A percentile compares a stretch with the other conserved stretches of the same genome.
phyloP scores from a whole-genome alignment of 2,888 invertebrate species.

The Apoda limacodes region DNA sequence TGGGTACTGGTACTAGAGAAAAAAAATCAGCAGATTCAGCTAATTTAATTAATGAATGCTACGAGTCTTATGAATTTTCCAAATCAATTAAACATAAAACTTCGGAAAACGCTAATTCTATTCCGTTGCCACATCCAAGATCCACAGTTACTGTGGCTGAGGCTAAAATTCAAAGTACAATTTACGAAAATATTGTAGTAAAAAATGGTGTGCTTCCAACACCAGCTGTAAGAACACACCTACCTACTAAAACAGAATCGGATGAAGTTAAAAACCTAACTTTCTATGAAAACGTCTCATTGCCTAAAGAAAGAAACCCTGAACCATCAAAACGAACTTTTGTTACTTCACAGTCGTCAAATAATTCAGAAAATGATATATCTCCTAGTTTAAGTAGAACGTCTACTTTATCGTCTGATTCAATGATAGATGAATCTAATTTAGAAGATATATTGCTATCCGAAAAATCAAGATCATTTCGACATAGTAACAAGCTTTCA shows the following conservation, averaged over 20 bases:
- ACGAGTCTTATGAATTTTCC: constrained; percentile 49
- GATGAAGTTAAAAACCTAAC: constrained; percentile 30
- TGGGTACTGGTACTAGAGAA: constrained; percentile 29
- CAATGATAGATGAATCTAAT: constrained; percentile 56
- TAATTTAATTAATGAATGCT: constrained; percentile 51
- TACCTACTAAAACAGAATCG: constrained; percentile 33
- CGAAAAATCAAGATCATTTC: constrained; percentile 59
- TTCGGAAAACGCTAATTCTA: constrained; percentile 9
- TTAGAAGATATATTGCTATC: constrained; percentile 60
- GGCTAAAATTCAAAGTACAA: constrained; percentile 20
- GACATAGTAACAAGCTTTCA: constrained; percentile 31
- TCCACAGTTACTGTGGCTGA: not conserved
- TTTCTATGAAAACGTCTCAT: constrained; percentile 49
- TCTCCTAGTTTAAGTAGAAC: constrained; percentile 38
- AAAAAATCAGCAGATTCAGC: constrained; percentile 36
- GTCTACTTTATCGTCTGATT: constrained; percentile 52
- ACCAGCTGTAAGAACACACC: constrained; percentile 47
- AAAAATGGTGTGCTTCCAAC: constrained; percentile 35
- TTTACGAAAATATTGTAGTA: constrained; percentile 44
- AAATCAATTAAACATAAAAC: too few species aligned
- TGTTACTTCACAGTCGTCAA: constrained; percentile 24
- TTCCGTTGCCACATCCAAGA: not conserved
- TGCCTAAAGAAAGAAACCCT: constrained; percentile 33
- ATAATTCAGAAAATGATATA: constrained; percentile 24
- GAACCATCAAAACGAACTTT: constrained; percentile 40